Evolutionary conservation across 2,888 invertebrate genomes (phyloP).

Genomic region (Andrena fulva): DNA sequence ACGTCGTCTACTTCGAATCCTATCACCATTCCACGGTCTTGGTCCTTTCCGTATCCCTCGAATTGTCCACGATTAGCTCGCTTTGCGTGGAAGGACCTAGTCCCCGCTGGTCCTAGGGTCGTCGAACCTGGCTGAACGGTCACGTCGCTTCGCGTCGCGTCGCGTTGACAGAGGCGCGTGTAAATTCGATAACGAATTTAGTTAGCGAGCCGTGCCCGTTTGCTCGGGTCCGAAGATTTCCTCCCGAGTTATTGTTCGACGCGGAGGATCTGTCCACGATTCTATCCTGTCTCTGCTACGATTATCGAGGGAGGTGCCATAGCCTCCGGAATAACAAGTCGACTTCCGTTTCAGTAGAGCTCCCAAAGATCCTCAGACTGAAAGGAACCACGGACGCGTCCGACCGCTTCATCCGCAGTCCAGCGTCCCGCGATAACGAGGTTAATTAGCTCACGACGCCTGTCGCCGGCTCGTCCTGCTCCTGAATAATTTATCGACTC

Average conservation of each 20-base stretch:
- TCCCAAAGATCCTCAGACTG: conserved; percentile 6
- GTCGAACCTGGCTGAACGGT: conserved; percentile 17
- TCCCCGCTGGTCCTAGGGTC: neutral
- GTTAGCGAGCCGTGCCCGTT: conserved; percentile 6
- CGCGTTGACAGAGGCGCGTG: conserved; percentile 32
- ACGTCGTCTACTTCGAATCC: conserved; percentile 66
- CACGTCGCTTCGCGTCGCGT: conserved; percentile 32
- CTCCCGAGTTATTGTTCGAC: neutral
- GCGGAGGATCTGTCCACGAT: too few species aligned
- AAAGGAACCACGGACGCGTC: conserved; percentile 37
- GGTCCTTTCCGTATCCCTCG: conserved; percentile 30
- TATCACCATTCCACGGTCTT: conserved; percentile 52
- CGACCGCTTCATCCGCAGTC: conserved; percentile 20
- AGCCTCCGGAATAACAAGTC: neutral
- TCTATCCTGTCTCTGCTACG: too few species aligned
- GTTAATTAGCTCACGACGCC: conserved; percentile 66
- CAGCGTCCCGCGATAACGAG: conserved; percentile 64
- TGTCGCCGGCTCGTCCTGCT: conserved; percentile 62
- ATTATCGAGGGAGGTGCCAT: too few species aligned
- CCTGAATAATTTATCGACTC: conserved; percentile 67
- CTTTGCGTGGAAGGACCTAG: conserved; percentile 35
- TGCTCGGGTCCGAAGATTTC: neutral
- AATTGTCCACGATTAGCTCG: conserved; percentile 58
- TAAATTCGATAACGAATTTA: conserved; percentile 53
- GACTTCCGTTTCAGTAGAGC: too few species aligned